Conservation (phyloP, 1,140 invertebrate species). For the Atta texana region DNA sequence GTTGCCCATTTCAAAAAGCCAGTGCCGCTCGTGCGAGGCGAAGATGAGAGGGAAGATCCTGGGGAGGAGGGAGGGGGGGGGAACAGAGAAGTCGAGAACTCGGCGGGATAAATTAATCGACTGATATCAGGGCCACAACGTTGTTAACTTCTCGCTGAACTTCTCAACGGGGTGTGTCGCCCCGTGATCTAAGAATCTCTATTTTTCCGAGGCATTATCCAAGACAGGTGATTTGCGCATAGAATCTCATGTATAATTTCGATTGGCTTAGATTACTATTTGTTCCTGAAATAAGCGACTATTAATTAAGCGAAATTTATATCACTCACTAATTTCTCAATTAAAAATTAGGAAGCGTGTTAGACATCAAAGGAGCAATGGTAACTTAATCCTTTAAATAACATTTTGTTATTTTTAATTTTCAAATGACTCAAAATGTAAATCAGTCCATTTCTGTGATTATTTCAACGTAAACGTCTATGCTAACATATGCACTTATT, state of each 20-base stretch:
- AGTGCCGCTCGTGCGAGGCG: slow-evolving; percentile 26
- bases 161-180: slow-evolving; percentile 54
- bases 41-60: background rate
- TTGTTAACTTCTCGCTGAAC: slow-evolving; percentile 52
- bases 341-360: too few relatives aligned
- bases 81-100: background rate
- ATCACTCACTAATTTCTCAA: background rate
- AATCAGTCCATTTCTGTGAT: too few relatives aligned
- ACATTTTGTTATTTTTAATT: too few relatives aligned
- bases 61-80: background rate
- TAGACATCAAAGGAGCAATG: too few relatives aligned
- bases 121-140: slow-evolving; percentile 41
- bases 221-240: background rate
- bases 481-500: too few relatives aligned
- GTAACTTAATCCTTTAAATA: too few relatives aligned
- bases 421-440: too few relatives aligned
- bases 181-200: background rate
- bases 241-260: background rate
- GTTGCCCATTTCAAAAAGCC: slow-evolving; percentile 62
- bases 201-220: slow-evolving; percentile 6
- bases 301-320: background rate
- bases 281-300: background rate
- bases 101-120: slow-evolving; percentile 65
- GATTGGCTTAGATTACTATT: background rate
- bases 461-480: too few relatives aligned